Evolutionary conservation across 2,113 vertebrate genomes (phyloP).

Genomic region (Erythrolamprus reginae): DNA sequence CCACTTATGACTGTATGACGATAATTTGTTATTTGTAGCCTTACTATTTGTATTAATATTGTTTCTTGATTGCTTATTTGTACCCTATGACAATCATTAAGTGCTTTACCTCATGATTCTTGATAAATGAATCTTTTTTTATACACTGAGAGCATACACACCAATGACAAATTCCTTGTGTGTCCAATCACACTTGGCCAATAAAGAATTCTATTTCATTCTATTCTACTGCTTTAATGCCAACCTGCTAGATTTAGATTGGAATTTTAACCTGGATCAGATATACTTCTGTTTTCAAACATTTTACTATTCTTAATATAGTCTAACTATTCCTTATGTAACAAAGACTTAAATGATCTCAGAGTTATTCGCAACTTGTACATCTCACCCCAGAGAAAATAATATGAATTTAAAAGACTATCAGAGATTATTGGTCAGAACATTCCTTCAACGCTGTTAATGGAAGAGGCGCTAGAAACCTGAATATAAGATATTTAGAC

Average conservation of each 20-base stretch:
- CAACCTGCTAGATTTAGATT: not conserved
- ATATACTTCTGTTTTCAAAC: not conserved
- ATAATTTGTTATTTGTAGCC: no score
- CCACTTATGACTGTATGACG: no score
- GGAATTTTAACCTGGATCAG: not conserved
- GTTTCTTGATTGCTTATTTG: no score
- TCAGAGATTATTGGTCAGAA: not conserved
- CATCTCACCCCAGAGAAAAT: not conserved
- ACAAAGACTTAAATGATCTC: not conserved
- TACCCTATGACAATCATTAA: no score
- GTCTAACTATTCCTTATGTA: not conserved
- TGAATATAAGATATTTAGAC: not conserved
- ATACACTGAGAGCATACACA: no score
- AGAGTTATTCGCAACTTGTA: not conserved
- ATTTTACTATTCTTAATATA: not conserved
- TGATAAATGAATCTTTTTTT: no score
- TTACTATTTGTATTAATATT: no score
- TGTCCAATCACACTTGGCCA: no score
- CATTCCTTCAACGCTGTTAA: not conserved
- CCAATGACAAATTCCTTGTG: no score
- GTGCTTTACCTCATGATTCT: no score
- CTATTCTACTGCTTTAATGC: not conserved
- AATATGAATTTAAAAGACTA: not conserved
- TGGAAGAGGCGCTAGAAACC: not conserved
- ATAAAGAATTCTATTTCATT: no score